Base-by-base conservation (phyloP, 2,797 vertebrate species). In the Myiothlypis chrysogaster region DNA sequence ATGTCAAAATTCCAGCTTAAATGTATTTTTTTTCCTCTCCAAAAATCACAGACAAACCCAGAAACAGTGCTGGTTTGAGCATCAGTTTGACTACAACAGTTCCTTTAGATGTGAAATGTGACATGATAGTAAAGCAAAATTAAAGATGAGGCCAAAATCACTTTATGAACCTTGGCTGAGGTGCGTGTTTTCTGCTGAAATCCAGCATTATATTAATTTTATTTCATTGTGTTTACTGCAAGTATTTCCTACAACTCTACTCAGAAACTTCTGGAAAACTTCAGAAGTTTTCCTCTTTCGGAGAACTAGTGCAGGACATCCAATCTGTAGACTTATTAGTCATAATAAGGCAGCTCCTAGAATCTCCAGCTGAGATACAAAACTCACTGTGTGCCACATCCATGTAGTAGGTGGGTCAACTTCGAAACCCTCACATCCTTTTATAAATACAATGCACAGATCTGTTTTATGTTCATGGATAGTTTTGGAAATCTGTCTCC, bases 401-500 rank as follows among this genome's bases (percentile, higher is more conserved):
- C 37, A 24, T 10, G 18, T 47, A 66, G 47, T 4, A 70, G 28
- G 21, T 25, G 83, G 70, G 39, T 65, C 28, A 6, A 32, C 70
- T 82, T 82, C 22, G 16, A 87, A 91, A 60, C 34, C 22, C 23
- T 80, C 69, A 24, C 30, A 34, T 68, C 21, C 18, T 72, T 88
- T 83, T 63, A 46, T 30, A 94, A 87, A 91, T 83, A 78, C 68
- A 89, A 75, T 3, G 1, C 34, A 80, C 19, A 30, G 61, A 23
- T 72, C 76, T 85, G 35, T 5, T 83, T 83, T 37, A 75, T 65
- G 46, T 71, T 68, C 35, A 30, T 44, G n/a, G 46, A 52, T 75
- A 78, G 32, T 75, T 94, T 80, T 91, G 84, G 84, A 95, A 95
- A 85, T 41, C 68, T 91, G 59, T 83, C 53, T 59, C 68, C 59